Conservation (phyloP, 92 coral and sea anemone species). For the Paragorgia papillata region DNA sequence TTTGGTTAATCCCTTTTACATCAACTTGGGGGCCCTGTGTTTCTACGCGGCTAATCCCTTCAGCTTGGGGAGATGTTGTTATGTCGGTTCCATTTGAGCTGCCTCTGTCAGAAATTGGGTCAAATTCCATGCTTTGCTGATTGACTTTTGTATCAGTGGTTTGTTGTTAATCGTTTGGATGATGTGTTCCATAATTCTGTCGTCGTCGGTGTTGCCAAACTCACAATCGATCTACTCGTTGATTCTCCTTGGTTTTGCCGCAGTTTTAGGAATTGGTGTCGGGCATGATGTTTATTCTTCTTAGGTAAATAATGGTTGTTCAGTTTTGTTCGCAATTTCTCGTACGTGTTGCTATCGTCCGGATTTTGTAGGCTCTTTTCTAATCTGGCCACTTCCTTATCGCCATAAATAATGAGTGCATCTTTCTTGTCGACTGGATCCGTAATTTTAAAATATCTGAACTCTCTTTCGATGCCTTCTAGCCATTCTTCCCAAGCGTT, state of each 20-base stretch:
- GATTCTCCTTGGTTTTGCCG: constrained; percentile 31
- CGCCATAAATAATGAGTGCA: constrained; percentile 65
- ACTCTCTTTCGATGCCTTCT: constrained; percentile 63
- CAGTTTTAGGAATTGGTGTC: constrained; percentile 22
- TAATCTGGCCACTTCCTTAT: constrained; percentile 56
- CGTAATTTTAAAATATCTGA: constrained; percentile 60
- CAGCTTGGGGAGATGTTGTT: too few relatives aligned
- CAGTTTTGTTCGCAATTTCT: constrained; percentile 48
- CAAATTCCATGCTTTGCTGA: constrained; percentile 64
- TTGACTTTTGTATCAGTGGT: constrained; percentile 57
- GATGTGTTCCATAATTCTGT: constrained; percentile 57
- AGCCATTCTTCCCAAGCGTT: constrained; percentile 68
- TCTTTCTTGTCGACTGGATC: constrained; percentile 59
- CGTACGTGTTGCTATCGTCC: constrained; percentile 36
- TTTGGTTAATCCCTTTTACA: constrained; percentile 21
- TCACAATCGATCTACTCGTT: constrained; percentile 42
- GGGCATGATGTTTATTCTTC: constrained; percentile 53
- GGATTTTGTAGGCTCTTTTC: constrained; percentile 59
- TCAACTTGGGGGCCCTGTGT: constrained; percentile 31
- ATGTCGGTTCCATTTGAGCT: constrained; percentile 60
- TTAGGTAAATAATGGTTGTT: constrained; percentile 52
- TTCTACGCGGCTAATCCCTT: too few relatives aligned
- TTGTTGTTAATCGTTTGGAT: constrained; percentile 60
- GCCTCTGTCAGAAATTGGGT: constrained; percentile 62
- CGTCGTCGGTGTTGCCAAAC: constrained; percentile 53